Evolutionary conservation across 2,113 vertebrate genomes (phyloP).

Genomic region (Petaurus breviceps): DNA sequence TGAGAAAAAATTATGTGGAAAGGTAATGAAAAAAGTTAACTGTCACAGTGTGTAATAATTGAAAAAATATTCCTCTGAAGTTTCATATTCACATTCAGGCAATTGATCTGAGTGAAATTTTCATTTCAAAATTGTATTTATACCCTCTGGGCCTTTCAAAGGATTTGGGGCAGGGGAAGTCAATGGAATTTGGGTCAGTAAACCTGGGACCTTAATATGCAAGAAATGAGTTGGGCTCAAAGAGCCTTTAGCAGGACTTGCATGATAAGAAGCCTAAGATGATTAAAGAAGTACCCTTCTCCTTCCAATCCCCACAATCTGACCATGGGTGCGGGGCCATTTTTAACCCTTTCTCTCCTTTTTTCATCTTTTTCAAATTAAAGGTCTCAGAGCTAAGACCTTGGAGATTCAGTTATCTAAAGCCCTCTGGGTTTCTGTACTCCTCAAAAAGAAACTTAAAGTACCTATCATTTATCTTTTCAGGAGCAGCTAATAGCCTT

Average conservation of each 20-base stretch:
- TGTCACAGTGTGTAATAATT: not conserved
- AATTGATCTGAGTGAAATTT: not conserved
- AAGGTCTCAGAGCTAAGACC: not conserved
- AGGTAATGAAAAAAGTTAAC: not conserved
- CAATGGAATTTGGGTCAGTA: not conserved
- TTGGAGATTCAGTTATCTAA: not conserved
- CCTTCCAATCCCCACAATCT: slow-evolving; percentile 5
- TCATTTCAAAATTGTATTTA: not conserved
- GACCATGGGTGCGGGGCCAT: not conserved
- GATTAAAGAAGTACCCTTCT: slow-evolving; percentile 10
- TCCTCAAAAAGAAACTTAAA: not conserved
- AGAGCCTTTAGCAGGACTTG: not conserved
- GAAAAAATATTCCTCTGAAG: slow-evolving; percentile 10
- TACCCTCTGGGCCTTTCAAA: not conserved
- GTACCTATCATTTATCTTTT: slow-evolving; percentile 66
- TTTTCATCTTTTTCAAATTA: not conserved
- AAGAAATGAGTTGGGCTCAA: not conserved
- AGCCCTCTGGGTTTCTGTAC: not conserved
- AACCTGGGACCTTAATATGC: not conserved
- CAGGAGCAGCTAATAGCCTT: slow-evolving; percentile 87
- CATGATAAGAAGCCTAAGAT: slow-evolving; percentile 4
- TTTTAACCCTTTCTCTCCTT: not conserved
- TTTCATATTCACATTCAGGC: not conserved
- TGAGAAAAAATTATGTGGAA: slow-evolving; percentile 22
- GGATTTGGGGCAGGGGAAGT: not conserved